These are phyloP conservation scores for Papilio aristodemus DNA, from an alignment of 1,140 invertebrate species.

Conservation along the genomic window DNA sequence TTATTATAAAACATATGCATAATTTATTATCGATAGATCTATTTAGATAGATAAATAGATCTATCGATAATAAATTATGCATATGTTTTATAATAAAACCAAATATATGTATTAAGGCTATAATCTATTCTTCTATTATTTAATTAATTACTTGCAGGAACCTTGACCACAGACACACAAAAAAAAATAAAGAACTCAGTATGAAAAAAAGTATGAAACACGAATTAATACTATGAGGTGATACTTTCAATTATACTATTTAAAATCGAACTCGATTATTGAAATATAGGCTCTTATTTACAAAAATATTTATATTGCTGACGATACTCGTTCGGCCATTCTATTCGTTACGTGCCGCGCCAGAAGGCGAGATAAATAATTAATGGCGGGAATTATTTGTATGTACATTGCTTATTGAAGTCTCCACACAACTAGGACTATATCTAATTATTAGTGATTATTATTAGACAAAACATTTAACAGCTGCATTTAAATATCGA, in stretches of 20 bases:
- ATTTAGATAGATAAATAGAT: too few relatives aligned
- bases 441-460: conserved; percentile 17
- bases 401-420: conserved; percentile 33
- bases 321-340: conserved; percentile 24
- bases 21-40: too few relatives aligned
- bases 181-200: too few relatives aligned
- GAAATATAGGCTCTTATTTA: neutral
- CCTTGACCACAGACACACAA: too few relatives aligned
- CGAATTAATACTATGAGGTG: too few relatives aligned
- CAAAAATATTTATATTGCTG: conserved; percentile 17
- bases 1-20: too few relatives aligned
- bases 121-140: too few relatives aligned
- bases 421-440: conserved; percentile 5
- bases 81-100: too few relatives aligned
- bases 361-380: conserved; percentile 32
- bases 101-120: too few relatives aligned
- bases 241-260: neutral
- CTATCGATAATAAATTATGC: too few relatives aligned
- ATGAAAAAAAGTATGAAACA: too few relatives aligned
- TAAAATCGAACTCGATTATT: neutral
- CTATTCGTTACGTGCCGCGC: conserved; percentile 25
- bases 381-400: conserved; percentile 28
- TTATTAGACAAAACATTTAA: conserved; percentile 29
- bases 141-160: too few relatives aligned
- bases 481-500: neutral